These are phyloP conservation scores for Ariopsis seemanni DNA, from an alignment of 2,113 vertebrate genomes.

Conservation along the genomic window DNA sequence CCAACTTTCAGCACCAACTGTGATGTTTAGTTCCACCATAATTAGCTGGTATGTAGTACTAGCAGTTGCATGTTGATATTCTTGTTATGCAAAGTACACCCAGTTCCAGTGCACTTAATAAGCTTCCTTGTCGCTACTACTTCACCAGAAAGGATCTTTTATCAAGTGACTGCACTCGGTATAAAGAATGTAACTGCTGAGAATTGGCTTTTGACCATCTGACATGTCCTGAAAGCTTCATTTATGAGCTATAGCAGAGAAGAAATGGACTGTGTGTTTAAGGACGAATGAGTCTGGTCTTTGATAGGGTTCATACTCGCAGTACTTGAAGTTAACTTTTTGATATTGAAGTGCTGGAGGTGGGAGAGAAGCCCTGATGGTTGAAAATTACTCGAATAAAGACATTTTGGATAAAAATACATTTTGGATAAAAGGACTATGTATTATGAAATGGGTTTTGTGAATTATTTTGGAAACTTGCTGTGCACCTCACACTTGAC, in stretches of 20 bases:
- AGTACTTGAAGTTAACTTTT: not conserved
- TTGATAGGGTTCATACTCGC: not conserved
- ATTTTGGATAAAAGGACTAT: no score
- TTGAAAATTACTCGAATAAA: not conserved
- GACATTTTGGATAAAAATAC: no score
- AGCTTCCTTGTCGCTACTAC: not conserved
- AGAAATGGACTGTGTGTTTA: not conserved
- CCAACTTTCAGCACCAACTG: not conserved
- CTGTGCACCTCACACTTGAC: not conserved
- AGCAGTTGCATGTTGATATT: constrained; percentile 11
- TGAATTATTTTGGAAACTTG: not conserved
- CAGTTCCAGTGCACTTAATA: not conserved
- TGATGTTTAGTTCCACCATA: not conserved
- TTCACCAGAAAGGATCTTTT: not conserved
- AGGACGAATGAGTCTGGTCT: not conserved
- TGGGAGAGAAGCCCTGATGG: not conserved
- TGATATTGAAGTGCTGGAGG: not conserved
- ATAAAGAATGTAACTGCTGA: not conserved
- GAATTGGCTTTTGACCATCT: not conserved
- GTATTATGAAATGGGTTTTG: not conserved
- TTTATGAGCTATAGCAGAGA: not conserved
- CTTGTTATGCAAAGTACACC: constrained; percentile 21
- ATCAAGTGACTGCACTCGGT: not conserved
- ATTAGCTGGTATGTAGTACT: constrained; percentile 12
- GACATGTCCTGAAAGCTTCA: not conserved